A percentile compares a stretch with the other conserved stretches of the same genome.
These are phyloP conservation scores for Pyrocephalus nanus DNA, from an alignment of 2,797 vertebrate species.

Conservation along the genomic window DNA sequence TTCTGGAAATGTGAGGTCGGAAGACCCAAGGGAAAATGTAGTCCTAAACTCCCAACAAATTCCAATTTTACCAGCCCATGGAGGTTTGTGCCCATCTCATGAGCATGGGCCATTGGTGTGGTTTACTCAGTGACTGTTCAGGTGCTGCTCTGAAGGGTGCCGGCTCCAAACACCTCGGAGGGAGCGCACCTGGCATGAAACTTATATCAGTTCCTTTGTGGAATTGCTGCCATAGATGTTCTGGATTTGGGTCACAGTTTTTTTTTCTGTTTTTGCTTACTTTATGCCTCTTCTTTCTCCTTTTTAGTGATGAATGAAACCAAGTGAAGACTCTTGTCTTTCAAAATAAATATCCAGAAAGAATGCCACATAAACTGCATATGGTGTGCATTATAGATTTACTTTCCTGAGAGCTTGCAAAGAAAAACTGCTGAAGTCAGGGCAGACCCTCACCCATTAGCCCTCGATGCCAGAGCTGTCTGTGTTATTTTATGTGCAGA, in stretches of 20 bases:
- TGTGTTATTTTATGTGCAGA: neutral
- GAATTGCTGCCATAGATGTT: neutral
- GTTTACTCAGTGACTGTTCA: fast-evolving
- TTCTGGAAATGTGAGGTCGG: neutral
- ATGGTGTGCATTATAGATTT: neutral
- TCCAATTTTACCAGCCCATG: neutral
- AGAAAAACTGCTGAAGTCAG: constrained; percentile 13
- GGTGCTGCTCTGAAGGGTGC: neutral
- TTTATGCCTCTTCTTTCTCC: neutral
- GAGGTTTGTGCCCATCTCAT: neutral
- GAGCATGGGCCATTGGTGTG: fast-evolving
- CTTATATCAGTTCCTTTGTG: neutral
- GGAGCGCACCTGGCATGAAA: neutral
- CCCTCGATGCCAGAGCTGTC: neutral
- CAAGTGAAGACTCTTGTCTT: neutral
- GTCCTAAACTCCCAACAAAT: neutral
- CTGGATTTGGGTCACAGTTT: neutral
- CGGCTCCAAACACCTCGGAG: neutral
- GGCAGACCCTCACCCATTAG: neutral
- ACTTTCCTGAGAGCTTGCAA: neutral
- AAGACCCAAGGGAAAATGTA: neutral
- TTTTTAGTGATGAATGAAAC: neutral
- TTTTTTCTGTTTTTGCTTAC: neutral
- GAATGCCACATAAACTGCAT: neutral
- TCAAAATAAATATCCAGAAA: neutral